Conservation (phyloP, 1,140 invertebrate genomes). For the Saxidomus purpurata region DNA sequence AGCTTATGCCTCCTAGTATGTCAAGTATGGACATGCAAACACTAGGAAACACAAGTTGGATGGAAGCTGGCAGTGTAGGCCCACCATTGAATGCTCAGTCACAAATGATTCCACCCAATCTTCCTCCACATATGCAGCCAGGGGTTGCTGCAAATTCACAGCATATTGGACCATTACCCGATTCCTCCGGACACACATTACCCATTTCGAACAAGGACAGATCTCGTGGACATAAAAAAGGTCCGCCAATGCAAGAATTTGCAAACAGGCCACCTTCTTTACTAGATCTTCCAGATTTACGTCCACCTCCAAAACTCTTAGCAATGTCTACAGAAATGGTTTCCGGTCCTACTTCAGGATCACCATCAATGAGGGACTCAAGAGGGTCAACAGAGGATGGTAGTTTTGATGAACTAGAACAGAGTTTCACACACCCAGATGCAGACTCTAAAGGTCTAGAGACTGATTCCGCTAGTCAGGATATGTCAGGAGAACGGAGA, state of each 20-base stretch:
- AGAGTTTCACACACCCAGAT: neutral
- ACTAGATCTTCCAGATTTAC: constrained; percentile 7
- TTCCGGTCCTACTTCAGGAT: neutral
- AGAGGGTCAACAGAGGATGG: neutral
- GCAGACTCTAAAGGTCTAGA: neutral
- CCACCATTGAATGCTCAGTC: constrained; percentile 29
- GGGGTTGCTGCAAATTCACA: constrained; percentile 3
- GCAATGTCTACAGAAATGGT: neutral
- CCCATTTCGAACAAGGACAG: too few relatives aligned
- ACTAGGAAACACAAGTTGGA: neutral
- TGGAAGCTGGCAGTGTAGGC: neutral
- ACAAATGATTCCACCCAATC: neutral
- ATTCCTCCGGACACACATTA: too few relatives aligned
- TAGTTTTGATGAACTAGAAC: constrained; percentile 3
- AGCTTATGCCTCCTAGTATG: neutral
- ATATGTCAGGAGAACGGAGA: neutral
- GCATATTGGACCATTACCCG: neutral
- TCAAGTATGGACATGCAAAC: neutral
- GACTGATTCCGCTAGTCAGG: neutral
- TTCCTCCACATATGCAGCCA: constrained; percentile 31
- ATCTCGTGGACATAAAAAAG: neutral
- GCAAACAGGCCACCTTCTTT: constrained; percentile 20
- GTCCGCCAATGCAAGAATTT: neutral
- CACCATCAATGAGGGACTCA: neutral
- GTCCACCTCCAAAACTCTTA: neutral